Evolutionary conservation across 1,140 invertebrate species (phyloP), one percentile per base, ranked within the genome.

Genomic region (Aricia agestis): DNA sequence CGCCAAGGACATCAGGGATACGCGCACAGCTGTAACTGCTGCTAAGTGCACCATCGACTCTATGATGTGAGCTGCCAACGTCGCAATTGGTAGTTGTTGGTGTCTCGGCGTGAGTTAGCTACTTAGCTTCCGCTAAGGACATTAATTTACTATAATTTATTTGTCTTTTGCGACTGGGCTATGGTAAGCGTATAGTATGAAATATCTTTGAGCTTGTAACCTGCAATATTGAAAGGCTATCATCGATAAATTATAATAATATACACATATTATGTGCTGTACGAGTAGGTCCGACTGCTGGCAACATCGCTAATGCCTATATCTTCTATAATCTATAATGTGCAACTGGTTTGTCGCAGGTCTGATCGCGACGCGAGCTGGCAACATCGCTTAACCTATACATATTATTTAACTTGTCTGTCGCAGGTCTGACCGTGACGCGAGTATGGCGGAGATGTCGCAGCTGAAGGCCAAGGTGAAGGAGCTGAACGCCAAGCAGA

Each of bases 21-120:
- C 87, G 6, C 75, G 88, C 25, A 99, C 86, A 84, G 99, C 66
- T 18, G 98, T 99, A 0, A 97, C 98, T 0, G 96, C 96, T 58
- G 96, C 98, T 0, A 99, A 99, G 90, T 94, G 96, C 1, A 97
- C 97, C 25, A 99, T 99, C 75, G 98, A 99, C 92, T 96, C 96
- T 5, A 99, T 99, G 98, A 92, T 98, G 88, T 92, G 10, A 63
- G 59, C 59, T 63, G 59, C 19, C 59, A 63, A 63, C 19, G 18
- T n/a, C n/a, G n/a, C n/a, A n/a, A n/a, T n/a, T n/a, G n/a, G n/a
- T n/a, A n/a, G n/a, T n/a, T n/a, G 25, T 25, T 25, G 25, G 25
- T 25, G 3, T 25, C 25, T 25, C 3, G 25, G 25, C 25, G 25
- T 25, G n/a, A n/a, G n/a, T n/a, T n/a, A n/a, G n/a, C 25, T 25